Evolutionary conservation across 2,888 invertebrate genomes (phyloP).

Genomic region (Agonopterix subpropinquella): DNA sequence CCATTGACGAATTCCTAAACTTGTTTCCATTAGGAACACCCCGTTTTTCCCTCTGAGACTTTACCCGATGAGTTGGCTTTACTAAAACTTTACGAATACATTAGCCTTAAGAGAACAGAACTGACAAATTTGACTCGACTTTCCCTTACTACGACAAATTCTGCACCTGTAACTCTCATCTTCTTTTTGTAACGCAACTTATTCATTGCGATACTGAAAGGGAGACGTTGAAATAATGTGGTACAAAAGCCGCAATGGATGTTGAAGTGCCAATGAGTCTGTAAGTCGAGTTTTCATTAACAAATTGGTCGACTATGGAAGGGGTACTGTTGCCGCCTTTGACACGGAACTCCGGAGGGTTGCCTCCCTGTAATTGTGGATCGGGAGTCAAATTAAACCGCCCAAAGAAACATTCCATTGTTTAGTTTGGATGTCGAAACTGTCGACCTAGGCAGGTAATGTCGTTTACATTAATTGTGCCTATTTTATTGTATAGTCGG

Average conservation of each 20-base stretch:
- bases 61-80: conserved; percentile 47
- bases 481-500: no score
- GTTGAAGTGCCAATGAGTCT: conserved; percentile 4
- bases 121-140: conserved; percentile 59
- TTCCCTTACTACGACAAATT: conserved; percentile 17
- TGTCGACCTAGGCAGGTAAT: no score
- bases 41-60: conserved; percentile 48
- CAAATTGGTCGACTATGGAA: conserved; percentile 16
- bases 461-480: no score
- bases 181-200: not conserved
- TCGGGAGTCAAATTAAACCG: conserved; percentile 49
- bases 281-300: conserved; percentile 16
- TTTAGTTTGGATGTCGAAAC: conserved; percentile 15
- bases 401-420: conserved; percentile 32
- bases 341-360: conserved; percentile 49
- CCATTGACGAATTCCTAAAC: conserved; percentile 49
- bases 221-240: not conserved
- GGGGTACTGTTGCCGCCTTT: conserved; percentile 33
- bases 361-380: conserved; percentile 49
- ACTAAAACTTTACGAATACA: conserved; percentile 62
- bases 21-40: conserved; percentile 53
- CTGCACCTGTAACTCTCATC: conserved; percentile 4
- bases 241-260: conserved; percentile 18
- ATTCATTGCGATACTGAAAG: conserved; percentile 18
- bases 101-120: conserved; percentile 52